These are phyloP conservation scores for Megalurothrips usitatus DNA, from an alignment of 2,888 invertebrate genomes.

Conservation along the genomic window DNA sequence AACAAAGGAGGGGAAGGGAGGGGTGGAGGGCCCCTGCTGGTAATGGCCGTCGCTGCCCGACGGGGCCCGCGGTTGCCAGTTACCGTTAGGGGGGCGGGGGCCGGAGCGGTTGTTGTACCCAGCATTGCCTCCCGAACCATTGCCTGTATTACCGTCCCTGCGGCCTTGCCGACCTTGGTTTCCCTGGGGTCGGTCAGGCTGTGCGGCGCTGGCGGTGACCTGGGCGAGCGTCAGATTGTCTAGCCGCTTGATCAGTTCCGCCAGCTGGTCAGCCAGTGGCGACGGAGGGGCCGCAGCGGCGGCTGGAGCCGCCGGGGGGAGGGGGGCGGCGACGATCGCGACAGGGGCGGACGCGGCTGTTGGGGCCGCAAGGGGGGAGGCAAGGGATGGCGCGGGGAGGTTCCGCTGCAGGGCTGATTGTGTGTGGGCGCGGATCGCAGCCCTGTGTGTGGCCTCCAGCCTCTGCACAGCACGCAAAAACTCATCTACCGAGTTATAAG, in stretches of 20 bases:
- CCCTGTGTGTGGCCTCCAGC: too few relatives aligned
- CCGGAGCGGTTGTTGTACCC: too few relatives aligned
- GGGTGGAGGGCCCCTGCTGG: too few relatives aligned
- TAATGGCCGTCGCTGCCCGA: too few relatives aligned
- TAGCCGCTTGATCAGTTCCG: not conserved
- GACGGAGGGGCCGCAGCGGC: too few relatives aligned
- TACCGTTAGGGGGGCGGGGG: not conserved
- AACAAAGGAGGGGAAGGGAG: too few relatives aligned
- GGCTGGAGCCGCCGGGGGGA: not conserved
- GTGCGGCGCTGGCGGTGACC: not conserved
- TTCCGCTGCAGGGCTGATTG: not conserved
- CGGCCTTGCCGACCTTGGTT: not conserved
- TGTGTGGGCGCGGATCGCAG: too few relatives aligned
- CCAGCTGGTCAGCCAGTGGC: not conserved
- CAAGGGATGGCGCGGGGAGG: not conserved
- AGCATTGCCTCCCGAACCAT: too few relatives aligned
- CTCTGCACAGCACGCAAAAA: too few relatives aligned
- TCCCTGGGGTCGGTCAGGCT: not conserved
- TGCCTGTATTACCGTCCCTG: too few relatives aligned
- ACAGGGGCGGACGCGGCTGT: not conserved
- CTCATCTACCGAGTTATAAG: too few relatives aligned
- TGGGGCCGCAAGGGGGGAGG: not conserved
- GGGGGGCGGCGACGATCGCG: not conserved
- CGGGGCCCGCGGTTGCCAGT: not conserved
- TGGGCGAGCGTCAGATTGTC: not conserved